Conservation (phyloP, 1,140 invertebrate genomes). For the Scaptomyza hsui region DNA sequence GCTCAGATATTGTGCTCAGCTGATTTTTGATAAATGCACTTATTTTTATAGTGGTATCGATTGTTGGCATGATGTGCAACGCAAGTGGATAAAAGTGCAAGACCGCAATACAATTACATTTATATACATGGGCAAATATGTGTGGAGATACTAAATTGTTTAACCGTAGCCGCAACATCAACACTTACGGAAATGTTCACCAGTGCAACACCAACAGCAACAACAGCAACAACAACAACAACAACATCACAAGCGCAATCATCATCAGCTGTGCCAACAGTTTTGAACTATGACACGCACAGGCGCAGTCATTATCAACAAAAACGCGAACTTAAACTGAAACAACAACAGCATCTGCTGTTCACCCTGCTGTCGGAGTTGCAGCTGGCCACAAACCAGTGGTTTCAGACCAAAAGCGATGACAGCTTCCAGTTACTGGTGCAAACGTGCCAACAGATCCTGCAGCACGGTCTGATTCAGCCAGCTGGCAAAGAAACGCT, state of each 20-base stretch:
- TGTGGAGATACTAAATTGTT: constrained; percentile 4
- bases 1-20: neutral
- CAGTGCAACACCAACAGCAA: no score
- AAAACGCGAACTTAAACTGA: constrained; percentile 7
- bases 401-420: constrained; percentile 51
- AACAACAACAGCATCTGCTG: constrained; percentile 51
- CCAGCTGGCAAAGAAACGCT: constrained; percentile 18
- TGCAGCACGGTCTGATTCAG: constrained; percentile 54
- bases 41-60: constrained; percentile 13
- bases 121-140: constrained; percentile 18
- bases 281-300: constrained; percentile 41
- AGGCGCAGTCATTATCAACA: constrained; percentile 23
- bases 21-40: constrained; percentile 13
- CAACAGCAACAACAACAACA: constrained; percentile 7
- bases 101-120: constrained; percentile 27
- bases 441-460: constrained; percentile 54
- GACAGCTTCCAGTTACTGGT: constrained; percentile 48
- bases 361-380: constrained; percentile 48
- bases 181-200: no score
- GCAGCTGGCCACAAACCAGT: constrained; percentile 45
- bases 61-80: constrained; percentile 9
- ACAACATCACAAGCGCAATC: constrained; percentile 4
- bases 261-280: constrained; percentile 19
- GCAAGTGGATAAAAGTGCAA: constrained; percentile 16
- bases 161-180: constrained; percentile 9